Evolutionary conservation across 1,140 invertebrate genomes (phyloP).

Genomic region (Heliothis virescens): DNA sequence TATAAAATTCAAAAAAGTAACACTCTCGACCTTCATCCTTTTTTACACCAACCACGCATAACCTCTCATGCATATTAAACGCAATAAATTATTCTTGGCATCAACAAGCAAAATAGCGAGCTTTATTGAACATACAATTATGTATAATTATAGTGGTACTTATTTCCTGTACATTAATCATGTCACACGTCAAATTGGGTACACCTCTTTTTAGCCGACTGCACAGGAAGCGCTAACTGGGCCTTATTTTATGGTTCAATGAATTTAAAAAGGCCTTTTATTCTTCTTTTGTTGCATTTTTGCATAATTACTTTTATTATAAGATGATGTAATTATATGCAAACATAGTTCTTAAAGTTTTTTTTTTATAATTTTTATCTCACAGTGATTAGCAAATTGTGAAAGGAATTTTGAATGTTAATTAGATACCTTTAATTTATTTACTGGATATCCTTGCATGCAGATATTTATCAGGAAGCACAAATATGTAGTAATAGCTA

Average conservation of each 20-base stretch:
- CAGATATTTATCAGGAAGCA: not conserved
- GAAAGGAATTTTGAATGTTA: not conserved
- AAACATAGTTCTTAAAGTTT: not conserved
- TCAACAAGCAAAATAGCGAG: slow-evolving; percentile 24
- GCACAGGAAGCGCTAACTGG: not conserved
- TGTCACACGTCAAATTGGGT: slow-evolving; percentile 4
- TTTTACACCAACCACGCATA: not conserved
- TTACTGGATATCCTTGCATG: not conserved
- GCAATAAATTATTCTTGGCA: slow-evolving; percentile 37
- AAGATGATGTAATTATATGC: not conserved
- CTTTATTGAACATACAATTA: slow-evolving; percentile 41
- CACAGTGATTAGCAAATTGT: not conserved
- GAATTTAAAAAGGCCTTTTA: not conserved
- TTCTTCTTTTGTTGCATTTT: not conserved
- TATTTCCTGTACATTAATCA: slow-evolving; percentile 35
- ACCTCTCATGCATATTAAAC: slow-evolving; percentile 38
- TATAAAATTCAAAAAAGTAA: not conserved
- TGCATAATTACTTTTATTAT: not conserved
- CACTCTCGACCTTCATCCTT: not conserved
- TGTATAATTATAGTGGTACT: slow-evolving; percentile 29
- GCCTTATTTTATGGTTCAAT: not conserved
- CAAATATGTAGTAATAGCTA: not conserved
- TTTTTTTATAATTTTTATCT: not conserved
- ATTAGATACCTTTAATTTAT: not conserved
- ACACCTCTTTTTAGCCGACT: slow-evolving; percentile 9